These are phyloP conservation scores for Ptyas mucosa DNA, from an alignment of 2,113 vertebrate genomes.

Conservation along the genomic window DNA sequence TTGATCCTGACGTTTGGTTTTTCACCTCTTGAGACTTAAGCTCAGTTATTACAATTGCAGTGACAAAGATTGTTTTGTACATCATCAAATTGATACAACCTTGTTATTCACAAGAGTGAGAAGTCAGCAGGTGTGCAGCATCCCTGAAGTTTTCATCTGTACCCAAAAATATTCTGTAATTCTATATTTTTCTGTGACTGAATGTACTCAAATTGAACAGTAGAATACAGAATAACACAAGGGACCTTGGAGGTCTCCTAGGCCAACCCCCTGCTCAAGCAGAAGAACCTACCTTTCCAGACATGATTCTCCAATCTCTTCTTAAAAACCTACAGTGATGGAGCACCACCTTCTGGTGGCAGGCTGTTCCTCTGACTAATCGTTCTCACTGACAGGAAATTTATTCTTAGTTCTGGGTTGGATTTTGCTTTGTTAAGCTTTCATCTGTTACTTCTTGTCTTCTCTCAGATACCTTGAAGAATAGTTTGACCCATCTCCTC, in stretches of 20 bases:
- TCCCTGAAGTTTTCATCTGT: not conserved
- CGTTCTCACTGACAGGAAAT: not conserved
- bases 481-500: not conserved
- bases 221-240: not conserved
- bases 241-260: no score
- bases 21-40: not conserved
- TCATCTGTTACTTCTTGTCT: not conserved
- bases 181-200: not conserved
- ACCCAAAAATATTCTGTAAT: not conserved
- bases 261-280: not conserved
- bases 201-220: not conserved
- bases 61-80: not conserved
- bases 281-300: not conserved
- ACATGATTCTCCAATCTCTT: not conserved
- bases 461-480: not conserved
- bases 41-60: not conserved
- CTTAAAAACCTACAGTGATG: not conserved
- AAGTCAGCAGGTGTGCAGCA: not conserved
- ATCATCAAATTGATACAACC: not conserved
- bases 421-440: not conserved
- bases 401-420: not conserved
- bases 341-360: not conserved
- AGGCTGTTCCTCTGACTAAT: not conserved
- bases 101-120: not conserved
- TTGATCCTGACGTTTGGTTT: not conserved